Evolutionary conservation across 2,113 vertebrate genomes (phyloP), one percentile per base, ranked within the genome.

Genomic region (Sceloporus tristichus): DNA sequence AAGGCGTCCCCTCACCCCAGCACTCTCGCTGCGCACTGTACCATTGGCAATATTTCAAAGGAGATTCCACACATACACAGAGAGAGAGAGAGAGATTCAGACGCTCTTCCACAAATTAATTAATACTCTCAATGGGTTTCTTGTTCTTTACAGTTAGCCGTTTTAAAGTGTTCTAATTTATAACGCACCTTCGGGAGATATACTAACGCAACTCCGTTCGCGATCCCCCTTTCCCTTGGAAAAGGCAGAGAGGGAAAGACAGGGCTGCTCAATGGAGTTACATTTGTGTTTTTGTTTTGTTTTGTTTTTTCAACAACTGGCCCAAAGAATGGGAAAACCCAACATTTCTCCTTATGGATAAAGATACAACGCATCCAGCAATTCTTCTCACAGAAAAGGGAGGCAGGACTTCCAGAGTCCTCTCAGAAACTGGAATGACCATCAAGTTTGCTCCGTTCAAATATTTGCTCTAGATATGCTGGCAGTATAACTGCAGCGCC

Each of bases 91-190:
- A 34, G 34, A 5, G 11, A 5, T 48, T 48, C 48, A 53, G 66
- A 23, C 27, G 19, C 34, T 48, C 59, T 78, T 27, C 59, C 25
- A 53, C 59, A 85, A 38, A 82, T 75, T 76, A 53, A 77, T 53
- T 87, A 65, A 66, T 66, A 76, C 25, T 4, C 86, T 34, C 56
- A 76, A 54, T 71, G 4, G 29, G 81, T 38, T 88, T 77, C 23
- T 40, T 56, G 29, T 29, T 11, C 81, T 82, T 48, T 71, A 38
- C 56, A 9, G 23, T 10, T 29, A 18, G 79, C 54, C 16, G 14
- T 82, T 83, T 54, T 10, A 70, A 68, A 76, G 27, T 21, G 40
- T 66, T 82, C 59, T 53, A 53, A 82, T 88, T 66, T 66, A 77
- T 54, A 83, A 68, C 18, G 73, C 42, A 38, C 71, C 56, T 40